Base-by-base conservation (phyloP, 2,113 vertebrate species). In the Ahaetulla prasina region DNA sequence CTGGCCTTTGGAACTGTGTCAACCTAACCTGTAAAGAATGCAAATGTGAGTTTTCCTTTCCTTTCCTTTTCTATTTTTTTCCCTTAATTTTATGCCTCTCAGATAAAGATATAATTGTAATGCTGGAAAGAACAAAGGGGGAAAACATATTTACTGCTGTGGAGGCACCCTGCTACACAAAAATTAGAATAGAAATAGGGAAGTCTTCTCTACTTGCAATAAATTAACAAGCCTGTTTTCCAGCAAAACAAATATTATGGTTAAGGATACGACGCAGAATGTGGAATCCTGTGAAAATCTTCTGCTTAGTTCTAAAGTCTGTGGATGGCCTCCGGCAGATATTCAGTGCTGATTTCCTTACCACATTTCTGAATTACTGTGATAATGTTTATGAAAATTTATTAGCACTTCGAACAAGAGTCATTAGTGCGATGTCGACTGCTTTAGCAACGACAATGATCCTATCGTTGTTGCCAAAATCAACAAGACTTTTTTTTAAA, bases 31-130 rank as follows among this genome's bases (percentile, higher is more conserved):
- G 74, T 20, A 96, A 94, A 85, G 89, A 54, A 88, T 88, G 9
- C 22, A 30, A 14, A 16, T 0, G 5, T 35, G n/a, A 35, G 30
- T 2, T 68, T 35, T 68, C 1, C 9, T 10, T 57, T 27, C 25
- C 8, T 63, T 68, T 63, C 1, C 14, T 88, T 88, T 88, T 39
- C 2, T 30, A 10, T 60, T 68, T 16, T 1, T 2, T 1, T 94
- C 89, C 93, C 93, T 60, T 47, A 93, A 92, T 95, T 88, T 4
- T 90, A 16, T 93, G 94, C 0, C 68, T 93, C 49, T 90, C 90
- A 94, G 94, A 91, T 74, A 91, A 91, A 94, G 45, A 0, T 54
- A 25, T 35, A 20, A 0, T 30, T 97, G 93, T 43, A 0, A 18
- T 10, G 8, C 74, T 43, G 35, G 74, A 43, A 87, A 47, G 68